These are phyloP conservation scores for Sitophilus oryzae DNA, from an alignment of 1,140 invertebrate species.

Conservation along the genomic window DNA sequence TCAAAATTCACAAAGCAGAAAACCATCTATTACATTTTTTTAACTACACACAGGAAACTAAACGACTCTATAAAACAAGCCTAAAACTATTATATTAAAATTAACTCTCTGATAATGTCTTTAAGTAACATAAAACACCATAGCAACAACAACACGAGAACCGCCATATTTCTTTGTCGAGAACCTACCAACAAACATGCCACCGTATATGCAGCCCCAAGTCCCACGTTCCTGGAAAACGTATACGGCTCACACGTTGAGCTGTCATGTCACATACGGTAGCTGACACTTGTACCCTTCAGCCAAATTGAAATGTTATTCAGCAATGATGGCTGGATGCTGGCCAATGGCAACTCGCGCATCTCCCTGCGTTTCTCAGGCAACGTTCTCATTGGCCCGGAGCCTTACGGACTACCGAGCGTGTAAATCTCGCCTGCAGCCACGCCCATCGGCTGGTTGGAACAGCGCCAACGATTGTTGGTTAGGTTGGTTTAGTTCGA, in stretches of 20 bases:
- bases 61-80: no score
- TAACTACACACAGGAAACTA: no score
- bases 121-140: no score
- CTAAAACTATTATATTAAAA: no score
- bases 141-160: neutral
- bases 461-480: constrained; percentile 3
- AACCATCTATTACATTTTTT: no score
- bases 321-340: constrained; percentile 42
- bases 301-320: constrained; percentile 40
- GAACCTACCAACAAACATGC: constrained; percentile 3
- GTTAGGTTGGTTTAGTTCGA: constrained; percentile 15
- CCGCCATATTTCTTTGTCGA: neutral
- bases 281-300: constrained; percentile 42
- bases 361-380: constrained; percentile 30
- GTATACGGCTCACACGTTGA: constrained; percentile 32
- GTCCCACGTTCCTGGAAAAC: no score
- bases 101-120: neutral
- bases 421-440: constrained; percentile 23
- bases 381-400: constrained; percentile 30
- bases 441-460: constrained; percentile 20
- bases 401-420: constrained; percentile 31
- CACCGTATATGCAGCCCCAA: constrained; percentile 25
- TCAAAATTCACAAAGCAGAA: no score
- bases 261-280: constrained; percentile 43
- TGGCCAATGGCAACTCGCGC: constrained; percentile 36